Evolutionary conservation across 2,113 vertebrate genomes (phyloP), one percentile per base, ranked within the genome.

Genomic region (Bos javanicus): DNA sequence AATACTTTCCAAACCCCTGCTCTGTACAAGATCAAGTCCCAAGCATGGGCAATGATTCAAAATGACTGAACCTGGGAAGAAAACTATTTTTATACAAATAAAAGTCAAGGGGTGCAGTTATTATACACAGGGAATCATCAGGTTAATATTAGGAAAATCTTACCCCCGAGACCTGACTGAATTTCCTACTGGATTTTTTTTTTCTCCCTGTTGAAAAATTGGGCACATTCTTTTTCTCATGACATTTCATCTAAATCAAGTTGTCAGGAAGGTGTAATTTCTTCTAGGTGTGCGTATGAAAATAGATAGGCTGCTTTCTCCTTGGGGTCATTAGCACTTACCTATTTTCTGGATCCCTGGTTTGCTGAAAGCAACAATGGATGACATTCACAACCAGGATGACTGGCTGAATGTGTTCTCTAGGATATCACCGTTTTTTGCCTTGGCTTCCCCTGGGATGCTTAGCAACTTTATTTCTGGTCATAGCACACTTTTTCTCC

Each of bases 161-260:
- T 54, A 95, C 82, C 84, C 56, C 36, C 2, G 92, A 95, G 74
- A 95, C 91, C 62, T 96, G 81, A 86, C 89, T 96, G 57, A 93
- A 64, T 92, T 97, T n/a, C 54, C 88, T 84, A 50, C 91, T 90
- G 87, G 82, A 48, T 48, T 96, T 97, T 93, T 88, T 86, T 97
- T 95, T 92, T 28, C 30, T 83, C 89, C 85, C 26, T 90, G 93
- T 95, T 97, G 94, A 98, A 98, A 98, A 97, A 97, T 97, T 96
- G 93, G 96, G 78, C 97, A 96, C 98, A 97, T 98, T 97, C 96
- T 97, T 98, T 98, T 97, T 94, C 96, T 97, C 96, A 88, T 98
- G 98, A 98, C 98, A 98, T 97, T 98, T 97, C 97, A 96, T 95
- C 98, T 98, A 98, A 97, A 98, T 98, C 98, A 98, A 94, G 96